Evolutionary conservation across 23 tunicate species (phyloP).

Genomic region (Diplosoma virens): DNA sequence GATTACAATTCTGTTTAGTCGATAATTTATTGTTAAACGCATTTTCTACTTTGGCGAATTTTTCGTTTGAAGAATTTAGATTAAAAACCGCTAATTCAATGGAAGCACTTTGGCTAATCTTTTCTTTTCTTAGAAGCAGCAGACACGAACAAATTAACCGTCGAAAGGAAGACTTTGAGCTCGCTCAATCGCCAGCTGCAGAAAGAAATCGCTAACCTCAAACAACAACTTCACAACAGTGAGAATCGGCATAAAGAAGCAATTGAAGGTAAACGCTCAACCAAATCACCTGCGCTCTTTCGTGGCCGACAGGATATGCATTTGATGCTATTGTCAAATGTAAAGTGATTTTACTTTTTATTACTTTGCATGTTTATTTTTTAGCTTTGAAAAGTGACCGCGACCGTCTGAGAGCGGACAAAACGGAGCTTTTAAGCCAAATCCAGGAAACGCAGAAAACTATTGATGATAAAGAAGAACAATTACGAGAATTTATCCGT

Average conservation of each 20-base stretch:
- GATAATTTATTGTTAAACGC: no score
- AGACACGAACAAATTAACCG: conserved; percentile 49
- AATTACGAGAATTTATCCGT: conserved; percentile 71
- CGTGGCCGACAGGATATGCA: no score
- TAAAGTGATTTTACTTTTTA: no score
- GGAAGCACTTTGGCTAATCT: neutral
- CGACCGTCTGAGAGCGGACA: conserved; percentile 51
- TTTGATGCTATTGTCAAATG: no score
- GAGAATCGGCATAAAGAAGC: conserved; percentile 51
- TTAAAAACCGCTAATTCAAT: neutral
- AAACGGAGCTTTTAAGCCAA: conserved; percentile 54
- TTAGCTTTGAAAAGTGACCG: conserved; percentile 55
- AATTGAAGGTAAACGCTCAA: conserved; percentile 55
- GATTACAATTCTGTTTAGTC: no score
- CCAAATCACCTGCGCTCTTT: no score
- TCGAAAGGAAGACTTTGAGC: conserved; percentile 52
- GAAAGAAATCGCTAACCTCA: conserved; percentile 71
- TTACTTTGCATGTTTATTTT: no score
- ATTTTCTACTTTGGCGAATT: no score
- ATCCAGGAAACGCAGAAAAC: conserved; percentile 80
- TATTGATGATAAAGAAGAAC: conserved; percentile 85
- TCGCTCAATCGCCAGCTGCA: conserved; percentile 51
- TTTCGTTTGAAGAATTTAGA: no score
- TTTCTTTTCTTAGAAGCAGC: conserved; percentile 40
- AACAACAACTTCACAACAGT: conserved; percentile 64